phyloP scores from a whole-genome alignment of 2,888 invertebrate species.

The Chymomyza amoena region DNA sequence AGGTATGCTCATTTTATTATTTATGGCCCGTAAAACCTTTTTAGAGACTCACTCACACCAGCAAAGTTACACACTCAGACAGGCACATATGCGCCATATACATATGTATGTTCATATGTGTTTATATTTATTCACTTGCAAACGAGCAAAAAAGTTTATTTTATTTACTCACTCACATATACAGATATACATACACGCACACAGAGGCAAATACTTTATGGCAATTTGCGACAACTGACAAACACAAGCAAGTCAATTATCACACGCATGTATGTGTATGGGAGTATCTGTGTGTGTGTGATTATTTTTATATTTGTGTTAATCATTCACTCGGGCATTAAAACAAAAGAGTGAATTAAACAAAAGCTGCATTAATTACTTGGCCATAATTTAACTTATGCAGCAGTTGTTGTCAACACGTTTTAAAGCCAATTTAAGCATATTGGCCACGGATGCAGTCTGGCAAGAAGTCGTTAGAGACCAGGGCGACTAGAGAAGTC shows the following conservation, averaged over 20 bases:
- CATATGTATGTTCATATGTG: too few relatives aligned
- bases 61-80: constrained; percentile 1
- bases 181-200: not conserved
- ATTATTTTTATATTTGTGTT: not conserved
- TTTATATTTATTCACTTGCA: not conserved
- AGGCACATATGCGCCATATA: not conserved
- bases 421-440: not conserved
- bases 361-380: not conserved
- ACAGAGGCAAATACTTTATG: not conserved
- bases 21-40: constrained; percentile 42
- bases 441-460: not conserved
- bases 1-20: constrained; percentile 49
- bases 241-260: constrained; percentile 30
- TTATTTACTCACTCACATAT: not conserved
- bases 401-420: not conserved
- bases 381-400: not conserved
- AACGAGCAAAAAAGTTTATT: constrained; percentile 25
- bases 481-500: too few relatives aligned
- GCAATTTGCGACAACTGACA: constrained; percentile 30
- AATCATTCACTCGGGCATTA: not conserved
- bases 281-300: constrained; percentile 7
- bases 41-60: not conserved
- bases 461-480: not conserved
- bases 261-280: not conserved
- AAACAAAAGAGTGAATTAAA: not conserved